Evolutionary conservation across 2,113 vertebrate genomes (phyloP).

Genomic region (Brienomyrus brachyistius): DNA sequence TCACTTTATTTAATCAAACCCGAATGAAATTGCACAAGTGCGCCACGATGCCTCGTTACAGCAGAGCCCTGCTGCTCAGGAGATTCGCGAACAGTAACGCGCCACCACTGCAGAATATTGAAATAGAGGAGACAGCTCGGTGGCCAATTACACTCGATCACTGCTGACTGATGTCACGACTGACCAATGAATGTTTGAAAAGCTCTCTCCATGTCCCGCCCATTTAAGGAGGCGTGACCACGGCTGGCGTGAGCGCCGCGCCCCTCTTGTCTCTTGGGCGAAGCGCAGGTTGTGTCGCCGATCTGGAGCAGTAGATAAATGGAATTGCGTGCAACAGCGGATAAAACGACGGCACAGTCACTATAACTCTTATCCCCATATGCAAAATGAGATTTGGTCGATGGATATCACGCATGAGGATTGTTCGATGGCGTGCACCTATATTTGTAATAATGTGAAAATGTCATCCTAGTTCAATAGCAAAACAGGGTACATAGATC

Average conservation of each 20-base stretch:
- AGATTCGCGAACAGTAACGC: slow-evolving; percentile 23
- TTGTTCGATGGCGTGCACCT: background rate
- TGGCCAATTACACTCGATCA: slow-evolving; percentile 45
- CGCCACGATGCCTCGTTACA: slow-evolving; percentile 35
- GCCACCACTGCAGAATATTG: slow-evolving; percentile 32
- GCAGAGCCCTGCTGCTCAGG: slow-evolving; percentile 14
- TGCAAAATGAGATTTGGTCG: background rate
- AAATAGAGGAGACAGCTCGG: slow-evolving; percentile 27
- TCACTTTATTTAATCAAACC: background rate
- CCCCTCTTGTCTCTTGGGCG: background rate
- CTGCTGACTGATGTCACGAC: slow-evolving; percentile 28
- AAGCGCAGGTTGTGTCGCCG: background rate
- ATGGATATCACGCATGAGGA: background rate
- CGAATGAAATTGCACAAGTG: slow-evolving; percentile 30
- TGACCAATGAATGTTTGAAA: slow-evolving; percentile 36
- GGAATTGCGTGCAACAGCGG: background rate
- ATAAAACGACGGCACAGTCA: background rate
- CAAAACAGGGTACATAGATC: background rate
- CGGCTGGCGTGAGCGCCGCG: slow-evolving; percentile 25
- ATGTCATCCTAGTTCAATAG: background rate
- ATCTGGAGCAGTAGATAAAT: background rate
- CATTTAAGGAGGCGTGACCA: background rate
- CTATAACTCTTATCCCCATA: background rate
- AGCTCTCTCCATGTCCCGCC: slow-evolving; percentile 13
- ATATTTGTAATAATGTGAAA: background rate